Conservation (phyloP, 2,113 vertebrate genomes). For the Riparia riparia region DNA sequence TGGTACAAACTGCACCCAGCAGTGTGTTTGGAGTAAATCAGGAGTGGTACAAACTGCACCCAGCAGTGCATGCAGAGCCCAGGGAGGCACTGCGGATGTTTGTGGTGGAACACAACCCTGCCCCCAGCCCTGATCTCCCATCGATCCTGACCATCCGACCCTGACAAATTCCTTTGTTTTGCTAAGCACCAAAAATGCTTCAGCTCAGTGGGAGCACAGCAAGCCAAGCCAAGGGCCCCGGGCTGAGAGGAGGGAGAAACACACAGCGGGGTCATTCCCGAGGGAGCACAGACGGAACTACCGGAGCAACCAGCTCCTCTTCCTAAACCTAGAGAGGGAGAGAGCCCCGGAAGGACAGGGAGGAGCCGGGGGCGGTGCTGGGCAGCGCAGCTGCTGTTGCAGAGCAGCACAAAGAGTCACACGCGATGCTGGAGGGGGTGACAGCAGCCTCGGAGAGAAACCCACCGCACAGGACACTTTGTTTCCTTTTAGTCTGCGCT, state of each 20-base stretch:
- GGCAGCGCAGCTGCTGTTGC: neutral
- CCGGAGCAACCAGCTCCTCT: neutral
- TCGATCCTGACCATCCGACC: neutral
- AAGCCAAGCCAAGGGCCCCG: neutral
- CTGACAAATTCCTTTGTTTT: neutral
- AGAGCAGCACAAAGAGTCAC: neutral
- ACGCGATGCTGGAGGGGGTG: neutral
- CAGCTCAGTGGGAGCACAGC: neutral
- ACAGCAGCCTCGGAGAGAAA: constrained; percentile 62
- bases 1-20: neutral
- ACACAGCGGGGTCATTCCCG: neutral
- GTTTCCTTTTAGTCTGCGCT: constrained; percentile 72
- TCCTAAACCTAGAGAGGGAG: neutral
- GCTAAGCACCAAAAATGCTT: neutral
- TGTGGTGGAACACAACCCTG: neutral
- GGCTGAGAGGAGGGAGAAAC: neutral
- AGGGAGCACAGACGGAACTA: neutral
- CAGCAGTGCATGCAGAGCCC: neutral
- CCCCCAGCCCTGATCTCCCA: neutral
- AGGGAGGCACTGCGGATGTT: neutral
- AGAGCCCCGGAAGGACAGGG: neutral
- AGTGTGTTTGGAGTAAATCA: neutral
- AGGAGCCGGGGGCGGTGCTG: neutral
- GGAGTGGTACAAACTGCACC: neutral
- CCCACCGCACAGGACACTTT: constrained; percentile 67